Evolutionary conservation across 1,140 invertebrate species (phyloP).

Genomic region (Ooceraea biroi): DNA sequence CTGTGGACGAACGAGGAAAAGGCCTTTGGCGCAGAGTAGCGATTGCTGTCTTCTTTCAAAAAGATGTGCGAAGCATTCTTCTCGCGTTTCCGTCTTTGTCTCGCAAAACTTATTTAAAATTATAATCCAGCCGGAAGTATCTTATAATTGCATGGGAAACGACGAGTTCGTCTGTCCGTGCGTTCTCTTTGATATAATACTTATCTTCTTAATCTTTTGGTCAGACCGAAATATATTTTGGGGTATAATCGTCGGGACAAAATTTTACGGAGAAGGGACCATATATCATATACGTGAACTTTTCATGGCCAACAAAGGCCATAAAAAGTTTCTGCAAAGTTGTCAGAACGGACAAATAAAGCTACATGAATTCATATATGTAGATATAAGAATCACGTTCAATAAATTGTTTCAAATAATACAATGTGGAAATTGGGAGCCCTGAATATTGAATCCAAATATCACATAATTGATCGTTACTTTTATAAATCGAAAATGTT

Average conservation of each 20-base stretch:
- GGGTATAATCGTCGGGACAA: constrained; percentile 19
- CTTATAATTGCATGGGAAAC: constrained; percentile 49
- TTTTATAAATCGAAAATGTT: constrained; percentile 1
- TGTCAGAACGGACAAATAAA: neutral
- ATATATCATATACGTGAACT: constrained; percentile 19
- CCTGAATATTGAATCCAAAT: constrained; percentile 1
- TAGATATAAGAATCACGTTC: neutral
- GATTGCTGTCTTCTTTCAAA: constrained; percentile 33
- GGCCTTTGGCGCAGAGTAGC: constrained; percentile 18
- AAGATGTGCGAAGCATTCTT: neutral
- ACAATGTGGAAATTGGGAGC: constrained; percentile 2
- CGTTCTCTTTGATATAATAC: constrained; percentile 42
- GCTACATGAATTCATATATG: neutral
- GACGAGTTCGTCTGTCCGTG: constrained; percentile 3
- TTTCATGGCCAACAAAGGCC: constrained; percentile 7
- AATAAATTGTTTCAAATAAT: neutral
- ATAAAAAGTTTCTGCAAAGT: neutral
- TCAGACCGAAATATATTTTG: too few relatives aligned
- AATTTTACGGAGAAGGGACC: neutral
- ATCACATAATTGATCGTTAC: constrained; percentile 4
- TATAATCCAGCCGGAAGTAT: constrained; percentile 54
- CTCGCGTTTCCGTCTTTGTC: neutral
- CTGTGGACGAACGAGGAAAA: constrained; percentile 17
- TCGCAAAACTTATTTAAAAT: constrained; percentile 38
- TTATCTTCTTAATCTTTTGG: constrained; percentile 39